phyloP scores from a whole-genome alignment of 1,140 invertebrate species.

The Andricus grossulariae region DNA sequence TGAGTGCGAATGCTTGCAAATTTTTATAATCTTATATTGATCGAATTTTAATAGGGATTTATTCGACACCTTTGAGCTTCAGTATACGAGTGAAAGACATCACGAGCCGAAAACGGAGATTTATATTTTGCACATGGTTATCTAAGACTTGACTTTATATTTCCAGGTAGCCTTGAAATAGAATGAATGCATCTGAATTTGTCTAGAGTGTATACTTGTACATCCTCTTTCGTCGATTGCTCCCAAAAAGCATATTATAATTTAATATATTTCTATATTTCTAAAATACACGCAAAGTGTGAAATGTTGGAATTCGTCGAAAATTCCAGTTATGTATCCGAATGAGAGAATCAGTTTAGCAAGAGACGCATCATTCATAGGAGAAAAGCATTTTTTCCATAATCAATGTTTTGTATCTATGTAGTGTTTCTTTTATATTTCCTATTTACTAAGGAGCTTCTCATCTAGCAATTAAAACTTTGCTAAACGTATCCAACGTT shows the following conservation, averaged over 20 bases:
- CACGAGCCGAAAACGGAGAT: slow-evolving; percentile 14
- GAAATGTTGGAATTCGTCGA: background rate
- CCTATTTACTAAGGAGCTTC: no score
- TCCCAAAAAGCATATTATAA: background rate
- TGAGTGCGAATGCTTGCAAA: background rate
- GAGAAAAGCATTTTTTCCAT: slow-evolving; percentile 12
- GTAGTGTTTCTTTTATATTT: background rate
- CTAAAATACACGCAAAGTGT: background rate
- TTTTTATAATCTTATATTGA: slow-evolving; percentile 14
- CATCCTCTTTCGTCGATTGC: background rate
- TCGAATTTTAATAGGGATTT: background rate
- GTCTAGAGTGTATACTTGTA: background rate
- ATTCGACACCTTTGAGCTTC: background rate
- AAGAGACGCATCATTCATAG: background rate
- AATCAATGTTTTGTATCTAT: slow-evolving; percentile 7
- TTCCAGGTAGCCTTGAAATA: background rate
- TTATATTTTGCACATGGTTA: slow-evolving; percentile 25
- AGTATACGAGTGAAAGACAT: background rate
- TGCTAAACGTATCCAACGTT: background rate
- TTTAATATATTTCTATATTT: background rate
- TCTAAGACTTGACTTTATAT: slow-evolving; percentile 4
- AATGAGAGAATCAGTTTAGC: background rate
- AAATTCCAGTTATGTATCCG: background rate
- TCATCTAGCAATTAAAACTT: no score
- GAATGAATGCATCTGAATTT: background rate